Conservation (phyloP, 1,140 invertebrate species). For the Cydia splendana region DNA sequence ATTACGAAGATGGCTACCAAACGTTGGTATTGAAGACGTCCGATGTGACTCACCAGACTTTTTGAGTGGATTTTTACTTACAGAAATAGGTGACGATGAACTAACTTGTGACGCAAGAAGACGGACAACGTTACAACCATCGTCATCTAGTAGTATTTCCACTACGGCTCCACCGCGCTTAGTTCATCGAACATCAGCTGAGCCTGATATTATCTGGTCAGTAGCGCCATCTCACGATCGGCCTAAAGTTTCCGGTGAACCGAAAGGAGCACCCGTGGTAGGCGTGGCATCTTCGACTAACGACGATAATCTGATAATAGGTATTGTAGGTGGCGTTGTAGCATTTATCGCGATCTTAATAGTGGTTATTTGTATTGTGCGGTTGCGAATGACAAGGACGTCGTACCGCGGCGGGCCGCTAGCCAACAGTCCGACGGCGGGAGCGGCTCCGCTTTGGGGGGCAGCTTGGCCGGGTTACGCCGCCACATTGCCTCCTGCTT, state of each 20-base stretch:
- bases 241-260: conserved; percentile 80
- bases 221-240: conserved; percentile 83
- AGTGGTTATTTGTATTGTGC: conserved; percentile 92
- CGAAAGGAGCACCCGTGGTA: conserved; percentile 80
- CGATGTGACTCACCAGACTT: conserved; percentile 85
- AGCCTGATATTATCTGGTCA: conserved; percentile 94
- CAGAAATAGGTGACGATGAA: conserved; percentile 89
- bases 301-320: conserved; percentile 95
- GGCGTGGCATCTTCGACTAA: conserved; percentile 84
- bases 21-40: conserved; percentile 81
- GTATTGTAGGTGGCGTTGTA: conserved; percentile 94
- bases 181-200: conserved; percentile 82
- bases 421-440: conserved; percentile 76
- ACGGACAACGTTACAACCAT: conserved; percentile 80
- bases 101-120: conserved; percentile 86
- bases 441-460: conserved; percentile 79
- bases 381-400: conserved; percentile 83
- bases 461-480: conserved; percentile 78
- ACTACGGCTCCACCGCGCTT: conserved; percentile 76
- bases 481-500: conserved; percentile 73
- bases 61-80: conserved; percentile 84
- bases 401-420: conserved; percentile 85
- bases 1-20: conserved; percentile 87
- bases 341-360: conserved; percentile 93
- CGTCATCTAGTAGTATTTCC: conserved; percentile 65